These are phyloP conservation scores for Hemaris fuciformis DNA, from an alignment of 2,888 invertebrate species.

Conservation along the genomic window DNA sequence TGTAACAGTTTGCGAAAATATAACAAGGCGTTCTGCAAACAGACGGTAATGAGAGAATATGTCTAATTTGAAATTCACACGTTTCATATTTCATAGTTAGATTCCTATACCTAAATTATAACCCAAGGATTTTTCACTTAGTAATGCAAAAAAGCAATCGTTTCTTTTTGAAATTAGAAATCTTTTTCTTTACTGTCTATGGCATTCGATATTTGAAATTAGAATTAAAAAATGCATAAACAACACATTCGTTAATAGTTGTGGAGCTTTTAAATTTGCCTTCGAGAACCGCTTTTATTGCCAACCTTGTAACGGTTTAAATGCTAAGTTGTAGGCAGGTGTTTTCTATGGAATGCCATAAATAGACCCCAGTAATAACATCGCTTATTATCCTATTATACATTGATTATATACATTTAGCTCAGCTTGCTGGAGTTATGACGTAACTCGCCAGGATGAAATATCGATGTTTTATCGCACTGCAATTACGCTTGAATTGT, in stretches of 20 bases:
- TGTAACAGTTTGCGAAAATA: constrained; percentile 4
- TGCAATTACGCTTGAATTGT: neutral
- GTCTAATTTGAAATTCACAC: neutral
- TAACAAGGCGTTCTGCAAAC: constrained; percentile 3
- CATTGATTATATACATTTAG: constrained; percentile 9
- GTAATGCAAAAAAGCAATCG: neutral
- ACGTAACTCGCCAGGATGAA: neutral
- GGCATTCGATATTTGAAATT: too few relatives aligned
- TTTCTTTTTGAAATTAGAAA: too few relatives aligned
- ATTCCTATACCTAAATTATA: neutral
- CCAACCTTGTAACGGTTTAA: constrained; percentile 14
- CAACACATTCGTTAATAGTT: neutral
- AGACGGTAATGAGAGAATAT: neutral
- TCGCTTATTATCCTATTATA: constrained; percentile 10
- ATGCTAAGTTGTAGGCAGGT: constrained; percentile 5
- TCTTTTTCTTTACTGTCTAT: too few relatives aligned
- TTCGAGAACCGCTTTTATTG: constrained; percentile 15
- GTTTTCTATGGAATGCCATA: constrained; percentile 14
- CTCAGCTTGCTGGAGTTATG: neutral
- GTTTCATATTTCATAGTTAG: too few relatives aligned
- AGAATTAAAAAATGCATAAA: too few relatives aligned
- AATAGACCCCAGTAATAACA: constrained; percentile 6
- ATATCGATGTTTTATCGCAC: neutral
- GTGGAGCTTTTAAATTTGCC: constrained; percentile 8
- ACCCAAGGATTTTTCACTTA: neutral